phyloP scores from a whole-genome alignment of 2,113 vertebrate genomes.

The Leptobrachium ailaonicum region DNA sequence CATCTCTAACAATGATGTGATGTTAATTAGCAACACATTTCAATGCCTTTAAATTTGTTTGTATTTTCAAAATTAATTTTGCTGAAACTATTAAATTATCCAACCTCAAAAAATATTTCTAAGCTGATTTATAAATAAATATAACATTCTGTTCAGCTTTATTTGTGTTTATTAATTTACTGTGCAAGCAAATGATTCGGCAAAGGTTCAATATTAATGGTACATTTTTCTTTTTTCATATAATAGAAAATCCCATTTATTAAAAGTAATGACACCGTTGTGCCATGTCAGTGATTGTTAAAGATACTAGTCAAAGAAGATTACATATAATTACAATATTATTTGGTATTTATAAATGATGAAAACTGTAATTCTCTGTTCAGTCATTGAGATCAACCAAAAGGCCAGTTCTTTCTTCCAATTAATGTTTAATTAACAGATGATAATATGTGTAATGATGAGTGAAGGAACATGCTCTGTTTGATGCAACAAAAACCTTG shows the following conservation, averaged over 20 bases:
- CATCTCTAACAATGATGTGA: no score
- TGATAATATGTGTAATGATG: slow-evolving; percentile 7
- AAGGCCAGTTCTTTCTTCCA: neutral
- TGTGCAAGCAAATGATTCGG: no score
- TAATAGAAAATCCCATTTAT: no score
- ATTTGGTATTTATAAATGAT: neutral
- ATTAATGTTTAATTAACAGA: slow-evolving; percentile 15
- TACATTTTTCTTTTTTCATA: no score
- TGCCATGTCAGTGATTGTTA: neutral
- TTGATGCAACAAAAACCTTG: neutral
- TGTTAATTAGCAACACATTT: neutral
- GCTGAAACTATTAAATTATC: no score
- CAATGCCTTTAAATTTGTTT: neutral
- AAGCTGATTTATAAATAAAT: neutral
- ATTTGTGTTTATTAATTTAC: no score
- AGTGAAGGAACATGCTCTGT: slow-evolving; percentile 2
- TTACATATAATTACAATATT: neutral
- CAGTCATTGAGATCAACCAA: neutral
- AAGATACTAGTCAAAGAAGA: neutral
- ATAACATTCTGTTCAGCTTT: neutral
- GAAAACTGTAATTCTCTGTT: neutral
- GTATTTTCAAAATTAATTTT: neutral
- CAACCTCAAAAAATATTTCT: no score
- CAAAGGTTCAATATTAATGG: no score
- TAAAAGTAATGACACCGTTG: no score